phyloP scores from a whole-genome alignment of 2,113 vertebrate genomes.

The Epinephelus lanceolatus region DNA sequence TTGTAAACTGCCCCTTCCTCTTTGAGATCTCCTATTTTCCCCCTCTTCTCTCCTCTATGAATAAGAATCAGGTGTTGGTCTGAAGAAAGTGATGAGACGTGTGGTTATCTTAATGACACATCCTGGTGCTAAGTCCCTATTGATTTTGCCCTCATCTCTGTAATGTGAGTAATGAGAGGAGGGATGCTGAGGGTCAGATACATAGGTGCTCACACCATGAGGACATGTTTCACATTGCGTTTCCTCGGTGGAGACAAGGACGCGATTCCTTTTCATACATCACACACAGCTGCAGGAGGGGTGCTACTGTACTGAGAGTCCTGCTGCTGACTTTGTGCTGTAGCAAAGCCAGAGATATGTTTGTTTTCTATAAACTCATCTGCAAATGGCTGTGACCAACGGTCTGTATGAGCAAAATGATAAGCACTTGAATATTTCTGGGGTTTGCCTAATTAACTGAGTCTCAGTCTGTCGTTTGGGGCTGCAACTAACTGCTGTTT shows the following conservation, averaged over 20 bases:
- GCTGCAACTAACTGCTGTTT: background rate
- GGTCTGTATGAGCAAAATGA: background rate
- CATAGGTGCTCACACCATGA: slow-evolving; percentile 19
- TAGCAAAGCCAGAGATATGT: background rate
- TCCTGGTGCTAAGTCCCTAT: slow-evolving; percentile 54
- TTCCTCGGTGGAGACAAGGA: slow-evolving; percentile 1
- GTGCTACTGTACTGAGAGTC: background rate
- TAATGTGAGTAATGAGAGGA: slow-evolving; percentile 62
- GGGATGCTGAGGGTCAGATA: slow-evolving; percentile 46
- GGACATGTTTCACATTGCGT: slow-evolving; percentile 34
- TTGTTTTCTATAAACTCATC: slow-evolving; percentile 2
- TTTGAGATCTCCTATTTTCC: background rate
- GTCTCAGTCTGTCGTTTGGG: background rate
- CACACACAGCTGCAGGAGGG: slow-evolving; percentile 13
- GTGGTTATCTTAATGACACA: slow-evolving; percentile 66
- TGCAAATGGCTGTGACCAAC: background rate
- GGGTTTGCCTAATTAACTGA: slow-evolving; percentile 5
- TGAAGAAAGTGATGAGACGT: slow-evolving; percentile 36
- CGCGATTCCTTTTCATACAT: slow-evolving; percentile 22
- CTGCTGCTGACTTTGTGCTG: slow-evolving; percentile 1
- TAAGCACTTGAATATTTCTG: background rate
- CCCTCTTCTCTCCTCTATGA: slow-evolving; percentile 24
- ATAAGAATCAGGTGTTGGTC: slow-evolving; percentile 55
- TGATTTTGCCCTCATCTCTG: slow-evolving; percentile 63
- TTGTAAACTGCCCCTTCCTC: slow-evolving; percentile 17